These are phyloP conservation scores for Flexamia atlantica DNA, from an alignment of 2,888 invertebrate genomes.

Conservation along the genomic window DNA sequence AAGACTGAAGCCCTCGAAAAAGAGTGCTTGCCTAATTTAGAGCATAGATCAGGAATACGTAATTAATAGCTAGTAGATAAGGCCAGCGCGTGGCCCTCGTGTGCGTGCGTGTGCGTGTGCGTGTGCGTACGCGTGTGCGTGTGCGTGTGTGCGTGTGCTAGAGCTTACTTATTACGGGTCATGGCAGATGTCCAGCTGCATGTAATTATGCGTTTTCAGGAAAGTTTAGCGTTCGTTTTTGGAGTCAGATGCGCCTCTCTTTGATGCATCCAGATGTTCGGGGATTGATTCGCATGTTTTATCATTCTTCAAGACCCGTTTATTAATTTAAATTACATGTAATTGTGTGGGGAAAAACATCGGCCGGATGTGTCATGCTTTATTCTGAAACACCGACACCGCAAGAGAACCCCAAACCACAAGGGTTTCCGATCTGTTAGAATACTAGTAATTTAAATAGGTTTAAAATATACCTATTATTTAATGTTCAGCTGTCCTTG, in stretches of 20 bases:
- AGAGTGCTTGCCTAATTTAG: too few relatives aligned
- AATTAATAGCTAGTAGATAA: constrained; percentile 36
- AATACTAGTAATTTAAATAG: neutral
- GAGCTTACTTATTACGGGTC: constrained; percentile 11
- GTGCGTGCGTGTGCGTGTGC: neutral
- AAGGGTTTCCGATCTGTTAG: neutral
- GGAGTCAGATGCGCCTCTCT: constrained; percentile 39
- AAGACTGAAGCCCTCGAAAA: too few relatives aligned
- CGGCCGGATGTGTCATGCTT: constrained; percentile 21
- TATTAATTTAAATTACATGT: constrained; percentile 44
- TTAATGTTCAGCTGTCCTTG: too few relatives aligned
- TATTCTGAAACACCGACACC: neutral
- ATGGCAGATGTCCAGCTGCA: constrained; percentile 50
- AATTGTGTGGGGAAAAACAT: neutral
- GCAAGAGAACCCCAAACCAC: constrained; percentile 17
- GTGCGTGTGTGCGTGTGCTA: neutral
- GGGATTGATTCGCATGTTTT: constrained; percentile 44
- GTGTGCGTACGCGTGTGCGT: constrained; percentile 19
- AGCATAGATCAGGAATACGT: neutral
- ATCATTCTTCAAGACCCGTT: constrained; percentile 6
- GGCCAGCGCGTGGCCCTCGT: constrained; percentile 12
- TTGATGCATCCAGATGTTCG: constrained; percentile 36
- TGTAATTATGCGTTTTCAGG: constrained; percentile 48
- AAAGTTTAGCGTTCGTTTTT: constrained; percentile 57
- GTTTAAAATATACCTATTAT: neutral